Evolutionary conservation across 2,797 vertebrate species (phyloP).

Genomic region (Microtus agrestis): DNA sequence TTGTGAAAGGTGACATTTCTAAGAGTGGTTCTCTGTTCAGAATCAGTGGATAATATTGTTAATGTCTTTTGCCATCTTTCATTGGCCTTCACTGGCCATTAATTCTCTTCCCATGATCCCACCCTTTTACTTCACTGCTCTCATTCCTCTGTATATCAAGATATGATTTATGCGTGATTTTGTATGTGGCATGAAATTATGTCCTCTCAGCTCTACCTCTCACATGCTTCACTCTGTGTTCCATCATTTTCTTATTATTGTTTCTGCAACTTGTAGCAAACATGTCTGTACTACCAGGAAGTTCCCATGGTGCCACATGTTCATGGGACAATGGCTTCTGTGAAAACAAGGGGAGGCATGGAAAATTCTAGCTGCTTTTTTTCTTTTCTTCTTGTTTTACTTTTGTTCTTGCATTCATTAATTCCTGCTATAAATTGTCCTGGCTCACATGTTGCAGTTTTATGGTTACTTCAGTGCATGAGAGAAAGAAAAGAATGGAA

Average conservation of each 20-base stretch:
- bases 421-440: constrained; percentile 68
- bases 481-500: not conserved
- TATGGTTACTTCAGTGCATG: constrained; percentile 9
- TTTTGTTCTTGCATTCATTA: constrained; percentile 63
- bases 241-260: not conserved
- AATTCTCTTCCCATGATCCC: not conserved
- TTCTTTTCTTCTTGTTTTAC: not conserved
- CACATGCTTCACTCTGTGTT: not conserved
- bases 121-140: not conserved
- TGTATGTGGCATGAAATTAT: not conserved
- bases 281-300: not conserved
- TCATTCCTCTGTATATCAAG: constrained; percentile 20
- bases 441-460: constrained; percentile 37
- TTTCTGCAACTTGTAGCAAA: constrained; percentile 8
- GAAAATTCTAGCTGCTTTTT: not conserved
- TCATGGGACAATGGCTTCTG: constrained; percentile 32
- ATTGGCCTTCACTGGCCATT: not conserved
- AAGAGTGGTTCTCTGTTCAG: not conserved
- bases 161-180: not conserved
- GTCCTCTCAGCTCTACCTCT: not conserved
- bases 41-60: not conserved
- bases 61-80: not conserved
- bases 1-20: not conserved
- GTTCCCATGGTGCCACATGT: not conserved
- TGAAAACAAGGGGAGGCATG: not conserved